phyloP scores from a whole-genome alignment of 1,140 invertebrate genomes.

The Dreissena rostriformis region DNA sequence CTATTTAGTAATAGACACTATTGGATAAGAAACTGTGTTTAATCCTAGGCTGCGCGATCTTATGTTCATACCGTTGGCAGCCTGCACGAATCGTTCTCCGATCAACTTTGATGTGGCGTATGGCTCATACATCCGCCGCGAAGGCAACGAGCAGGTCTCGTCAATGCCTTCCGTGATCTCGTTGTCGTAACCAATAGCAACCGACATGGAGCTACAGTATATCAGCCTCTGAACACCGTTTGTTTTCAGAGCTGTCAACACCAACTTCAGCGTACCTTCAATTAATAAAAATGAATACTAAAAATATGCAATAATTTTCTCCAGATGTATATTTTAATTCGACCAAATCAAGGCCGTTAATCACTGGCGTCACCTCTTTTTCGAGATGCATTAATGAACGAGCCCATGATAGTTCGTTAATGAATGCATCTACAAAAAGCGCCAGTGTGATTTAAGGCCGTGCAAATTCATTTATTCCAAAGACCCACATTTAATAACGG shows the following conservation, averaged over 20 bases:
- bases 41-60: not conserved
- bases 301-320: no score
- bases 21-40: not conserved
- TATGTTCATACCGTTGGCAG: conserved; percentile 23
- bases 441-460: no score
- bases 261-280: conserved; percentile 15
- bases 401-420: no score
- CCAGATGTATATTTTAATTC: no score
- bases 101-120: conserved; percentile 33
- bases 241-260: conserved; percentile 33
- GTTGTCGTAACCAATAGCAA: conserved; percentile 45
- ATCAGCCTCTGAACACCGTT: conserved; percentile 37
- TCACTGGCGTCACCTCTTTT: no score
- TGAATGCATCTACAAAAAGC: no score
- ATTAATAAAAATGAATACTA: not conserved
- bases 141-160: conserved; percentile 15
- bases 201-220: conserved; percentile 52
- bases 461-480: no score
- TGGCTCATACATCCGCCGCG: conserved; percentile 18
- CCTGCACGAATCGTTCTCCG: conserved; percentile 19
- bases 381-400: no score
- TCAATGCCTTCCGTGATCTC: conserved; percentile 19
- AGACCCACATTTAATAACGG: no score
- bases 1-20: not conserved
- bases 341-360: no score